Base-by-base conservation (phyloP, 2,888 invertebrate species). In the Nesidiocoris tenuis region DNA sequence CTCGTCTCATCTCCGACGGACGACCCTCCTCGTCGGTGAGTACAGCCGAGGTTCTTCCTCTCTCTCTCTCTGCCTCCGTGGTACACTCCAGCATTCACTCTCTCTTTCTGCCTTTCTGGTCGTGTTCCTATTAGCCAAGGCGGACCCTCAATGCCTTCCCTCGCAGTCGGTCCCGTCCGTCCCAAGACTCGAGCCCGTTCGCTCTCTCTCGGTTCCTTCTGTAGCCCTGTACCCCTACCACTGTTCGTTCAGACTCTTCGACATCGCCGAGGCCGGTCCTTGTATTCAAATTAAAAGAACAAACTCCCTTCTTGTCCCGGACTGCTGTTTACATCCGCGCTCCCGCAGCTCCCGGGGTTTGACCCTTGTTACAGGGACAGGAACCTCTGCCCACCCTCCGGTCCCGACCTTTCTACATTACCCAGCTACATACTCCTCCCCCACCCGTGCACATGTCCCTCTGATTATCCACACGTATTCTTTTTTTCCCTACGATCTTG, bases 201-300 rank as follows among this genome's bases (percentile, higher is more conserved):
- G 23, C 63, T 59, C 70, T 24, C 61, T 56, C 59, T 57, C 54
- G 56, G 22, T 63, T 56, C 61, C 67, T 61, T 63, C 64, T 68
- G 56, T 67, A 39, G 61, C 71, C 54, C 55, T 39, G 22, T 63
- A 23, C 63, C 54, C 61, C 61, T 22, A 54, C 75, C 61, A 64
- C 74, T 22, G 67, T 66, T 23, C 55, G 22, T 17, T 59, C 70
- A 54, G 64, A 54, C 55, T 77, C 71, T 66, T 55, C 74, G 18
- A 57, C 70, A 70, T 39, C 59, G n/a, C 5, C 19, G 17, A 18
- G 17, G n/a, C 59, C 65, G 64, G 24, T 65, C 77, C 74, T 70
- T 72, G 74, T 74, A 74, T 74, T 74, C 74, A 74, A 74, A 74
- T 74, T 74, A 74, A 74, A 74, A 74, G 74, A 74, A 74, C 74